These are phyloP conservation scores for Lymantria dispar DNA, from an alignment of 2,888 invertebrate genomes.

Conservation along the genomic window DNA sequence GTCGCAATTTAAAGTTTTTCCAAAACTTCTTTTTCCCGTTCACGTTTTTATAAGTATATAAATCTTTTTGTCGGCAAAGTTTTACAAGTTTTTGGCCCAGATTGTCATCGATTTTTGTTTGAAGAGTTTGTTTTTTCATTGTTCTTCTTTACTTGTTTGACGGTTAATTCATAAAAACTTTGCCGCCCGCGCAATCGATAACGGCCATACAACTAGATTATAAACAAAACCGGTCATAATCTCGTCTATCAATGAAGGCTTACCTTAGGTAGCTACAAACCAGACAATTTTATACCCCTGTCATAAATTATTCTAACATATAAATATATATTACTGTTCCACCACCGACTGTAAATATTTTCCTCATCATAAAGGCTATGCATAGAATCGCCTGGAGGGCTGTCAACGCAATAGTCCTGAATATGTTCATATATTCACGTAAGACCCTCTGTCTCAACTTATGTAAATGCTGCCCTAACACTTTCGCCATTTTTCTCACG, in stretches of 20 bases:
- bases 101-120: conserved; percentile 84
- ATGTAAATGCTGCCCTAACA: conserved; percentile 79
- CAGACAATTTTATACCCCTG: neutral
- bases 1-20: conserved; percentile 84
- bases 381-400: conserved; percentile 69
- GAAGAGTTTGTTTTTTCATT: conserved; percentile 82
- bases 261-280: neutral
- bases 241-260: neutral
- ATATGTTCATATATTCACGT: conserved; percentile 71
- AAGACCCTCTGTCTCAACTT: conserved; percentile 79
- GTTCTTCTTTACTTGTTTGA: conserved; percentile 83
- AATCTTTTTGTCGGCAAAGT: conserved; percentile 82
- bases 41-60: conserved; percentile 82
- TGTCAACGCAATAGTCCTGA: conserved; percentile 77
- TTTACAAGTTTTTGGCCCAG: conserved; percentile 81
- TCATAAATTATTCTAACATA: neutral
- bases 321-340: conserved; percentile 38
- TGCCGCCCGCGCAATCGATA: conserved; percentile 77
- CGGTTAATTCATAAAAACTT: conserved; percentile 83
- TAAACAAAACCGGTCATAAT: conserved; percentile 61
- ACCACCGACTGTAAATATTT: conserved; percentile 72
- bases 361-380: conserved; percentile 72
- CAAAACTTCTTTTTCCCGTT: conserved; percentile 77
- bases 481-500: conserved; percentile 77
- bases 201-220: conserved; percentile 58